Percentiles rank a stretch among this genome's conserved stretches.
Conservation (phyloP, 2,888 invertebrate genomes). For the Ochropleura leucogaster region DNA sequence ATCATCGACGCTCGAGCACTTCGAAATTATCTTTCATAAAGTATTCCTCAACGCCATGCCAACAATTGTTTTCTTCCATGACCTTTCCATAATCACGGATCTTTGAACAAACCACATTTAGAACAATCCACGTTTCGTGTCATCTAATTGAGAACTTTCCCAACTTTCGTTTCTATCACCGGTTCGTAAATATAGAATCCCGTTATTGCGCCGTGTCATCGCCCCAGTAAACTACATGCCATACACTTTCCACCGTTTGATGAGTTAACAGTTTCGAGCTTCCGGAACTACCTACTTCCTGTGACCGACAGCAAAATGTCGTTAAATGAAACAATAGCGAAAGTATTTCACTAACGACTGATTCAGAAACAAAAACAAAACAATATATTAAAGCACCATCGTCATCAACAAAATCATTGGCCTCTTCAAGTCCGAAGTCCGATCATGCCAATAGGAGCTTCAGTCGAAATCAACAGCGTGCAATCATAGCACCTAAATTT, state of each 20-base stretch:
- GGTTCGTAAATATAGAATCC: slow-evolving; percentile 79
- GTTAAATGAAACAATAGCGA: slow-evolving; percentile 36
- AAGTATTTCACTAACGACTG: slow-evolving; percentile 11
- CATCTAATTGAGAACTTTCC: slow-evolving; percentile 86
- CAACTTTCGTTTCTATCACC: slow-evolving; percentile 86
- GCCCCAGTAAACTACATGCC: slow-evolving; percentile 82
- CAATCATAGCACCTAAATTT: background rate
- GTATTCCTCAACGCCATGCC: slow-evolving; percentile 67
- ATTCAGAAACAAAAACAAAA: background rate
- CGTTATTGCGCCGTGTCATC: slow-evolving; percentile 80
- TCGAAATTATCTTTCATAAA: slow-evolving; percentile 73
- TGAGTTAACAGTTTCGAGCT: slow-evolving; percentile 66
- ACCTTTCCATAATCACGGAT: slow-evolving; percentile 64
- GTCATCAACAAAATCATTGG: background rate
- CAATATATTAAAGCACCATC: background rate
- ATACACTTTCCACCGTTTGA: slow-evolving; percentile 76
- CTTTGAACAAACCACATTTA: slow-evolving; percentile 52
- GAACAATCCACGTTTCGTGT: slow-evolving; percentile 72
- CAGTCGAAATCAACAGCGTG: background rate
- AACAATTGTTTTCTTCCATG: slow-evolving; percentile 64
- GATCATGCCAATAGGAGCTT: background rate
- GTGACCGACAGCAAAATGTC: slow-evolving; percentile 33
- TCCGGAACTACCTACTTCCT: slow-evolving; percentile 62
- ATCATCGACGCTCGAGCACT: slow-evolving; percentile 73
- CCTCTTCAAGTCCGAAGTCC: background rate